A percentile compares a stretch with the other conserved stretches of the same genome.
These are phyloP conservation scores for Drosophila merina DNA, from an alignment of 2,888 invertebrate species.

Conservation along the genomic window DNA sequence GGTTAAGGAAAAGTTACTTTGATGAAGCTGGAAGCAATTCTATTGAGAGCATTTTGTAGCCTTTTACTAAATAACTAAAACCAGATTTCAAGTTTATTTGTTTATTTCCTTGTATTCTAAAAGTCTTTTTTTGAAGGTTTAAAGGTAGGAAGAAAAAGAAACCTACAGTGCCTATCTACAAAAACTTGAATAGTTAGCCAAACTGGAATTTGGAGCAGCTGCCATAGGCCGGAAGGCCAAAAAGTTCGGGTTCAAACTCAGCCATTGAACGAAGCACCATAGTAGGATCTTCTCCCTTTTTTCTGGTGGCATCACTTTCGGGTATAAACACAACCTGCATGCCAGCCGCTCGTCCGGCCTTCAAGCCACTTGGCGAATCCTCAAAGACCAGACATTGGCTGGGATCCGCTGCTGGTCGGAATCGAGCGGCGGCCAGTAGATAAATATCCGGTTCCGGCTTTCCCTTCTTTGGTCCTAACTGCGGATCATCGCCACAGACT, in stretches of 20 bases:
- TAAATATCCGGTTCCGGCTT: slow-evolving; percentile 96
- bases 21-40: too few species aligned
- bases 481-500: slow-evolving; percentile 91
- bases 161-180: too few species aligned
- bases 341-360: slow-evolving; percentile 89
- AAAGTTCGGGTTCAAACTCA: slow-evolving; percentile 91
- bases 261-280: slow-evolving; percentile 89
- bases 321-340: slow-evolving; percentile 95
- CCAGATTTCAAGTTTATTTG: too few species aligned
- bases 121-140: too few species aligned
- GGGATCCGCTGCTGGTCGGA: slow-evolving; percentile 89
- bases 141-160: too few species aligned
- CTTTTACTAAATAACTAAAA: too few species aligned
- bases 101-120: too few species aligned
- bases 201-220: slow-evolving; percentile 51
- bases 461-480: slow-evolving; percentile 90
- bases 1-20: too few species aligned
- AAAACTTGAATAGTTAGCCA: slow-evolving; percentile 27
- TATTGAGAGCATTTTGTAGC: too few species aligned
- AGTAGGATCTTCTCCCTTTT: slow-evolving; percentile 85
- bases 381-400: slow-evolving; percentile 91
- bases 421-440: slow-evolving; percentile 89
- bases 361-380: slow-evolving; percentile 94
- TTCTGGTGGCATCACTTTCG: slow-evolving; percentile 85
- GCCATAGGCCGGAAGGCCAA: slow-evolving; percentile 88